Conservation (phyloP, 2,113 vertebrate genomes). For the Ophiodon elongatus region DNA sequence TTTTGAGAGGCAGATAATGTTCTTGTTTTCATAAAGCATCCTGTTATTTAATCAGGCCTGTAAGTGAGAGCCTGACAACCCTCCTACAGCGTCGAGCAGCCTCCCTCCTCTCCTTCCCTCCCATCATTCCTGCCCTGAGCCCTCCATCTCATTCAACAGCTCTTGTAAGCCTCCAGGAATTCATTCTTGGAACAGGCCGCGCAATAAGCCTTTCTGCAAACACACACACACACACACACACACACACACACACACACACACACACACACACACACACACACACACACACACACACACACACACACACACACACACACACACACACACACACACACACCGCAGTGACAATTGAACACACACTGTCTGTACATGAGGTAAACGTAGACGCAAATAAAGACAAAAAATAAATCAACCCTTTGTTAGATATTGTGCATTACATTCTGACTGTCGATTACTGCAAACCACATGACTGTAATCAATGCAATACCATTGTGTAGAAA, state of each 20-base stretch:
- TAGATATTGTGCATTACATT: background rate
- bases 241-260: constrained; percentile 37
- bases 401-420: background rate
- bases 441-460: background rate
- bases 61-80: constrained; percentile 79
- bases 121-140: constrained; percentile 78
- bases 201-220: constrained; percentile 75
- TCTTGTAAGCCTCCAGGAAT: constrained; percentile 82
- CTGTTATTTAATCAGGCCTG: constrained; percentile 85
- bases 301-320: constrained; percentile 49
- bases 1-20: constrained; percentile 82
- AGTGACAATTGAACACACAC: constrained; percentile 35
- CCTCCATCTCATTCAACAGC: constrained; percentile 82
- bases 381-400: constrained; percentile 1
- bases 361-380: constrained; percentile 38
- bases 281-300: constrained; percentile 42
- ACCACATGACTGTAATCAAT: background rate
- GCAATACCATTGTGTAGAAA: background rate
- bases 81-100: constrained; percentile 58
- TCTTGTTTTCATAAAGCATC: constrained; percentile 84
- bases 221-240: constrained; percentile 60
- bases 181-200: constrained; percentile 76
- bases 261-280: constrained; percentile 60
- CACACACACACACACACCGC: constrained; percentile 5
- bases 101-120: constrained; percentile 56